These are phyloP conservation scores for Furnarius figulus DNA, from an alignment of 2,113 vertebrate genomes.

Conservation along the genomic window DNA sequence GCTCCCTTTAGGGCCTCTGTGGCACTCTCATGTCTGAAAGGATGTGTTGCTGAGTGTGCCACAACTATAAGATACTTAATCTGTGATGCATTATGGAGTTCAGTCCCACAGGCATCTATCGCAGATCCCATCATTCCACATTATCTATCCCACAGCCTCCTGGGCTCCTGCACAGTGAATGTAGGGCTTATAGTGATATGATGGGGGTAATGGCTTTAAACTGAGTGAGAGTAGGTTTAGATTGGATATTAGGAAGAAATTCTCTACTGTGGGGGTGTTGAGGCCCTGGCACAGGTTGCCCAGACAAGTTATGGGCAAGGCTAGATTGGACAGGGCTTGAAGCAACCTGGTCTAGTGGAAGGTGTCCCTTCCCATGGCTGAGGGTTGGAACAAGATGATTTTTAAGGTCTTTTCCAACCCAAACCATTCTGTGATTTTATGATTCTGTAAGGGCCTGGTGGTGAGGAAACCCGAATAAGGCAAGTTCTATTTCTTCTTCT, in stretches of 20 bases:
- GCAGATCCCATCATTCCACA: not conserved
- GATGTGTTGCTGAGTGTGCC: not conserved
- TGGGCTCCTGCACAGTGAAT: not conserved
- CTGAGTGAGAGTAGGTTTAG: not conserved
- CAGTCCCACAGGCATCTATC: not conserved
- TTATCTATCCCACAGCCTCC: not conserved
- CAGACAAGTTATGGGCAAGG: not conserved
- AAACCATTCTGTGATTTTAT: not conserved
- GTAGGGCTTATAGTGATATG: not conserved
- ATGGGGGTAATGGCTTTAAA: not conserved
- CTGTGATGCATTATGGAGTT: not conserved
- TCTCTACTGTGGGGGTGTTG: not conserved
- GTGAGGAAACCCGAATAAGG: not conserved
- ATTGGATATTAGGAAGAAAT: not conserved
- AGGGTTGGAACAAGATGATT: not conserved
- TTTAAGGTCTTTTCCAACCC: not conserved
- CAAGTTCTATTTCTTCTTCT: not conserved
- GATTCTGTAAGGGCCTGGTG: not conserved
- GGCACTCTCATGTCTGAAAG: not conserved
- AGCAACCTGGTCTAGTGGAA: not conserved
- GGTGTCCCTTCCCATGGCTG: not conserved
- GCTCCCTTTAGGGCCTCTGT: not conserved
- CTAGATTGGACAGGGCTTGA: fast-evolving
- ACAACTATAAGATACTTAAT: not conserved
- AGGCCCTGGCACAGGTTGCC: not conserved